Percentiles rank a stretch among this genome's conserved stretches.
These are phyloP conservation scores for Pristionchus maxplancki DNA, from an alignment of 2,888 invertebrate genomes.

Conservation along the genomic window DNA sequence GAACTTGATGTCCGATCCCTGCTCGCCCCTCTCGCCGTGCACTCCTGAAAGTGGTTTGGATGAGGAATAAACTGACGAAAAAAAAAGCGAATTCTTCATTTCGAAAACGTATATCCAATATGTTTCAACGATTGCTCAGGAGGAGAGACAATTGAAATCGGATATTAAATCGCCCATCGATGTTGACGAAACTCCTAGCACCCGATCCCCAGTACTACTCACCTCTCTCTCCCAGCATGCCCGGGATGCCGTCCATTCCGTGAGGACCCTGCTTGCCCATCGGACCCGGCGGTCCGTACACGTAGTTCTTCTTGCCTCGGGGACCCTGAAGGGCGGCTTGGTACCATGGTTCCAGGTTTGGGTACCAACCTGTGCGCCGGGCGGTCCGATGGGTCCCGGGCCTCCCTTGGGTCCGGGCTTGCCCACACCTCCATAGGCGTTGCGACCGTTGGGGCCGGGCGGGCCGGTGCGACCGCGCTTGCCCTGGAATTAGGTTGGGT, in stretches of 20 bases:
- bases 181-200: too few relatives aligned
- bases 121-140: too few relatives aligned
- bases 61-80: not conserved
- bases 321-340: conserved; percentile 58
- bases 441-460: conserved; percentile 48
- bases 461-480: conserved; percentile 44
- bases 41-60: conserved; percentile 55
- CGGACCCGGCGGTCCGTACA: conserved; percentile 74
- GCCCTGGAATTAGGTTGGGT: not conserved
- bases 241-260: conserved; percentile 74
- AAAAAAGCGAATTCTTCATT: not conserved
- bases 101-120: too few relatives aligned
- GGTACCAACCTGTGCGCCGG: conserved; percentile 22
- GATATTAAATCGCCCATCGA: not conserved
- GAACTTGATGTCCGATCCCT: conserved; percentile 69
- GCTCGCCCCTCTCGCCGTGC: conserved; percentile 69
- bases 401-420: conserved; percentile 64
- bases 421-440: conserved; percentile 50
- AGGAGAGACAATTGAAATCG: not conserved
- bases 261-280: conserved; percentile 73
- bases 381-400: conserved; percentile 60
- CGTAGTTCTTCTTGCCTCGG: conserved; percentile 70
- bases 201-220: conserved; percentile 52
- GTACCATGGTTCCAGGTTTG: not conserved
- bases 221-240: conserved; percentile 66